Base-by-base conservation (phyloP, 2,888 invertebrate species). In the Polietes domitor region DNA sequence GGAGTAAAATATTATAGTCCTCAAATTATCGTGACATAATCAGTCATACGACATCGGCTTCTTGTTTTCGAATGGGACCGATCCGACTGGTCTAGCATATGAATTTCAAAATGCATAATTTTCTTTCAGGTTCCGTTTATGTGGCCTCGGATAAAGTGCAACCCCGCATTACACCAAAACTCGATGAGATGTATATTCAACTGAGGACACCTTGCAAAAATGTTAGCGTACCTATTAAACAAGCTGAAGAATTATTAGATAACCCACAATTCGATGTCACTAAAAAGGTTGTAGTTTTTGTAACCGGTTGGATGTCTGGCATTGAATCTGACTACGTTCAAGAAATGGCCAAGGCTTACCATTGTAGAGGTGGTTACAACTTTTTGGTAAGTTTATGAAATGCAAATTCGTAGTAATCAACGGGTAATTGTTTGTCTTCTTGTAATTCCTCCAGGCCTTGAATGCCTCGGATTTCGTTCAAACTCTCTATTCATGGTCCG, bases 261-360 rank as follows among this genome's bases (percentile, higher is more conserved):
- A 89, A 88, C 75, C 87, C 88, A 0, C 85, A 86, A 26, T 92
- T 92, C 26, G 88, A 91, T 87, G 41, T 77, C 5, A 86, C 50
- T 1, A 91, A 91, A 77, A 88, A 88, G 75, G 88, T 90, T 4
- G 89, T 91, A 15, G 87, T 92, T n/a, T 83, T 91, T 72, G 89
- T 91, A 26, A 91, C 91, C 1, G 92, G 92, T 9, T 92, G 92
- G 92, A 89, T 88, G 2, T 91, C 91, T 4, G 89, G 87, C n/a
- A 86, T 91, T 78, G 88, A 88, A 1, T 85, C 88, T 5, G 87
- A 88, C 3, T 79, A 87, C 12, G 89, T 91, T 53, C 87, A 88
- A 7, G 84, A 79, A 1, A 73, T 92, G 26, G 88, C 88, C 3
- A 85, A 89, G 71, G 92, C 92, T 32, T 92, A 90, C 74, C 87